Percentiles rank a stretch among this genome's conserved stretches.
These are phyloP conservation scores for Accipiter cooperii DNA, from an alignment of 2,113 vertebrate genomes.

Conservation along the genomic window DNA sequence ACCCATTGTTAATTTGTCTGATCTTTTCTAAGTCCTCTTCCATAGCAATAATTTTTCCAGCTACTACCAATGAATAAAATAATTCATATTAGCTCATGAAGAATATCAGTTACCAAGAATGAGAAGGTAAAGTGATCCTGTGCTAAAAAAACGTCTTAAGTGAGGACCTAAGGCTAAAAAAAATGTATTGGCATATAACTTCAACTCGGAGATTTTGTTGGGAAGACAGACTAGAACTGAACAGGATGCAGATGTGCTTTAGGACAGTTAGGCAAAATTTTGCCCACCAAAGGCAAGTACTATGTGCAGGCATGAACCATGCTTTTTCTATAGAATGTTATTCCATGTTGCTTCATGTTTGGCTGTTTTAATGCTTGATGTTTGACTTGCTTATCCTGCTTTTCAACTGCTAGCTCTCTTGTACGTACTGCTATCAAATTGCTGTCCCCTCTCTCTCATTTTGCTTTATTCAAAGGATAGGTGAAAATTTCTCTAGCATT, in stretches of 20 bases:
- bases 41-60: not conserved
- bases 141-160: not conserved
- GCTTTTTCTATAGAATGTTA: not conserved
- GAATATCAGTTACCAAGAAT: not conserved
- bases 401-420: slow-evolving; percentile 8
- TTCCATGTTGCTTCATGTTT: not conserved
- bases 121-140: not conserved
- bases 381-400: not conserved
- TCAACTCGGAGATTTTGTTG: not conserved
- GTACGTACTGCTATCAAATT: not conserved
- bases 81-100: not conserved
- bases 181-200: not conserved
- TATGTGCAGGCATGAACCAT: not conserved
- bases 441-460: not conserved
- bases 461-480: not conserved
- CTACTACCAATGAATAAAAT: not conserved
- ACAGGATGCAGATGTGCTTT: not conserved
- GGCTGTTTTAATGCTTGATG: not conserved
- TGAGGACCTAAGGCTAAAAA: not conserved
- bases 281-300: not conserved
- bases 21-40: not conserved
- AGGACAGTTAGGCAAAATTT: not conserved
- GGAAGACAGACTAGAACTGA: not conserved
- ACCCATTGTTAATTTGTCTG: not conserved
- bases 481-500: slow-evolving; percentile 3